A percentile compares a stretch with the other conserved stretches of the same genome.
Conservation (phyloP, 2,888 invertebrate species). For the Melieria crassipennis region DNA sequence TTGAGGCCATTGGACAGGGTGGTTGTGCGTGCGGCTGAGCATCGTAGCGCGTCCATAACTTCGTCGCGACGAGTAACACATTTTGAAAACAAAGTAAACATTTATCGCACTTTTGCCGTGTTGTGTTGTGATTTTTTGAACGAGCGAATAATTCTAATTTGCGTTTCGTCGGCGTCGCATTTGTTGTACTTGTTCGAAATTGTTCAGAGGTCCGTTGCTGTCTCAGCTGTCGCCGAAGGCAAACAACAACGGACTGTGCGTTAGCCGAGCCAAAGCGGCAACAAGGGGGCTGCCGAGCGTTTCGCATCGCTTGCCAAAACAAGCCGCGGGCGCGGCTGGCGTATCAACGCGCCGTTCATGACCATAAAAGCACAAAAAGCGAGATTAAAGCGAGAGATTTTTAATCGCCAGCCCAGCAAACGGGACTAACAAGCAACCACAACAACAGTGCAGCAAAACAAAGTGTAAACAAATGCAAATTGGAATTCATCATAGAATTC, state of each 20-base stretch:
- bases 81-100: no score
- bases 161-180: no score
- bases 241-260: no score
- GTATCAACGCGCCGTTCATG: constrained; percentile 2
- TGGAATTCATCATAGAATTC: background rate
- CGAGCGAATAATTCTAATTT: no score
- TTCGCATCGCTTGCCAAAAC: constrained; percentile 27
- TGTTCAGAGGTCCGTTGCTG: no score
- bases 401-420: constrained; percentile 10
- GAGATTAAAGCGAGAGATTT: background rate
- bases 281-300: background rate
- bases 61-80: no score
- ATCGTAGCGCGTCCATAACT: no score
- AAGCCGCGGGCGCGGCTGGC: background rate
- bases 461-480: background rate
- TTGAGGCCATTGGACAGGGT: constrained; percentile 20
- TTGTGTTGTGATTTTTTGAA: no score
- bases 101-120: no score
- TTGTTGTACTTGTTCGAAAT: no score
- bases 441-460: background rate
- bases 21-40: constrained; percentile 16
- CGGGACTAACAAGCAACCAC: background rate
- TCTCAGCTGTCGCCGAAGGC: no score
- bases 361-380: constrained; percentile 24
- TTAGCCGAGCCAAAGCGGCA: no score